phyloP scores from a whole-genome alignment of 2,113 vertebrate species.

The Chroicocephalus ridibundus region DNA sequence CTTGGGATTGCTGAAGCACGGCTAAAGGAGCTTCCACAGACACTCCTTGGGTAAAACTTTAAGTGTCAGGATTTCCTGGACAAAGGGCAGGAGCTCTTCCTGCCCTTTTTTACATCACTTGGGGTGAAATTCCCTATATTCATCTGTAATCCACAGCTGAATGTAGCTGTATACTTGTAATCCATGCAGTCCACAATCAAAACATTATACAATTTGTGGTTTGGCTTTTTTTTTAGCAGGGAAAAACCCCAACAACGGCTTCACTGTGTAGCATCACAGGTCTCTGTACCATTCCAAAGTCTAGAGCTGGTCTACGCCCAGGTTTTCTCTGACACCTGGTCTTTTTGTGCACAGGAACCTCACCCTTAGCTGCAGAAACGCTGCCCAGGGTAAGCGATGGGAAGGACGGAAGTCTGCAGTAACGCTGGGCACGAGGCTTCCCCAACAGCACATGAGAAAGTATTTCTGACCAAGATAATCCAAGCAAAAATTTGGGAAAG shows the following conservation, averaged over 20 bases:
- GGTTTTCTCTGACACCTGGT: not conserved
- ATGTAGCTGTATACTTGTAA: not conserved
- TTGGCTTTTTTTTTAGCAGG: fast-evolving
- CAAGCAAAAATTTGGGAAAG: not conserved
- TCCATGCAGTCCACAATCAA: not conserved
- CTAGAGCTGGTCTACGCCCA: not conserved
- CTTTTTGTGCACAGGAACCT: not conserved
- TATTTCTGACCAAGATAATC: not conserved
- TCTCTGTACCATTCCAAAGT: not conserved
- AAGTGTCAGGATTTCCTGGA: not conserved
- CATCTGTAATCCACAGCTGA: not conserved
- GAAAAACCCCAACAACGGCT: not conserved
- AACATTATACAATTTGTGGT: not conserved
- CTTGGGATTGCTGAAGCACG: not conserved
- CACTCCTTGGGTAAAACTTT: not conserved
- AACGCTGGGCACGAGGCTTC: not conserved
- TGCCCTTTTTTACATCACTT: not conserved
- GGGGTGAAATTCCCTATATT: not conserved
- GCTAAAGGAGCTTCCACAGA: not conserved
- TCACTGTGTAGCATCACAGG: not conserved
- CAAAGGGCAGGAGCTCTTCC: not conserved
- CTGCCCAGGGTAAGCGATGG: not conserved
- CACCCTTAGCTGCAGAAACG: fast-evolving
- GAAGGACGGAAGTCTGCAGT: not conserved
- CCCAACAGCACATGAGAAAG: not conserved